Percentiles rank a stretch among this genome's conserved stretches.
phyloP scores from a whole-genome alignment of 2,113 vertebrate genomes.

The Morone chrysops region DNA sequence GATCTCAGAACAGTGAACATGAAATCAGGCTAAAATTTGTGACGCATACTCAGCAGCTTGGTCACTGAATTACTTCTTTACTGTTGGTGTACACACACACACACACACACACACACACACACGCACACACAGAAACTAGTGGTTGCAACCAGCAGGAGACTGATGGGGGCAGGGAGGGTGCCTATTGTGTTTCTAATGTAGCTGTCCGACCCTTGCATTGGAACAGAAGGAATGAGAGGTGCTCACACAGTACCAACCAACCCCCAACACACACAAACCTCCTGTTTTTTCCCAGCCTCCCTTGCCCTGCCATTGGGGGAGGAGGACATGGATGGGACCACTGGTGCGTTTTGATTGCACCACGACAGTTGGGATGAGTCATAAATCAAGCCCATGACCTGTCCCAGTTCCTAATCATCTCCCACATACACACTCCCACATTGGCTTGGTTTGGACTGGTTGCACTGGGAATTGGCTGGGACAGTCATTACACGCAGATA shows the following conservation, averaged over 20 bases:
- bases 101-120: not conserved
- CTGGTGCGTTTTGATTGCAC: conserved; percentile 64
- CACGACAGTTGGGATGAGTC: conserved; percentile 60
- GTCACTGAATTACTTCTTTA: not conserved
- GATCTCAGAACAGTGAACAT: not conserved
- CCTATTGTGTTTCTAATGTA: conserved; percentile 74
- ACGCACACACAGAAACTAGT: conserved; percentile 12
- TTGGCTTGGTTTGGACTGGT: conserved; percentile 47
- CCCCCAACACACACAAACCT: conserved; percentile 16
- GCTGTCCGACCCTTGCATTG: conserved; percentile 48
- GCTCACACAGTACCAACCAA: conserved; percentile 30
- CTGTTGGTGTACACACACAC: not conserved
- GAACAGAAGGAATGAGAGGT: conserved; percentile 39
- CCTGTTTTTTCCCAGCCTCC: conserved; percentile 31
- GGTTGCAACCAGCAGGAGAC: conserved; percentile 28
- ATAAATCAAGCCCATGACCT: conserved; percentile 69
- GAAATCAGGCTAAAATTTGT: too few relatives aligned
- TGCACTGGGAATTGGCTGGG: conserved; percentile 51
- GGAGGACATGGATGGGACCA: conserved; percentile 35
- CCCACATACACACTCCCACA: not conserved
- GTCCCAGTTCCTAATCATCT: conserved; percentile 35
- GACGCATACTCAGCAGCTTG: not conserved
- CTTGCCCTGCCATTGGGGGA: conserved; percentile 20
- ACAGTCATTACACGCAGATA: conserved; percentile 44
- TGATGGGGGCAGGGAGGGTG: conserved; percentile 42